Percentiles rank a stretch among this genome's conserved stretches.
Conservation (phyloP, 2,888 invertebrate genomes). For the Crepidodera aurea region DNA sequence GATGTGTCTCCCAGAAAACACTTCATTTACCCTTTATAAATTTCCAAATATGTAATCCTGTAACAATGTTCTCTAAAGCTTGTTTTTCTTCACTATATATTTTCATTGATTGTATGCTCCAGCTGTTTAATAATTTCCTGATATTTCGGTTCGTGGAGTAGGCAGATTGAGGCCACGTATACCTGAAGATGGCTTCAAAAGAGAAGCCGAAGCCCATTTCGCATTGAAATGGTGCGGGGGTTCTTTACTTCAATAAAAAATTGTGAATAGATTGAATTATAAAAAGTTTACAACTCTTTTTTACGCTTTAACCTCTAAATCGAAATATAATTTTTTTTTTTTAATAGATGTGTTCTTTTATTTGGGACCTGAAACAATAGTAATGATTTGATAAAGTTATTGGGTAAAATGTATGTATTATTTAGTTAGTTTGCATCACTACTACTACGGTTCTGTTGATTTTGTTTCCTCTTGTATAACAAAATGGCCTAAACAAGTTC, state of each 20-base stretch:
- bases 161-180: too few relatives aligned
- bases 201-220: too few relatives aligned
- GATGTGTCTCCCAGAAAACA: constrained; percentile 29
- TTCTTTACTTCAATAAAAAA: too few relatives aligned
- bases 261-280: constrained; percentile 10
- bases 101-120: constrained; percentile 39
- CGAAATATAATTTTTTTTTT: constrained; percentile 5
- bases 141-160: constrained; percentile 35
- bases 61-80: constrained; percentile 37
- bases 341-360: constrained; percentile 16
- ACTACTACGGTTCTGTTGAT: constrained; percentile 30
- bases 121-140: constrained; percentile 39
- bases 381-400: background rate
- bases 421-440: constrained; percentile 25
- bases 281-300: constrained; percentile 22
- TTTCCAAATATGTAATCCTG: constrained; percentile 32
- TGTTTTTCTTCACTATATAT: constrained; percentile 38
- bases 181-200: too few relatives aligned
- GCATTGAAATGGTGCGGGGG: too few relatives aligned
- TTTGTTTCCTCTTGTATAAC: constrained; percentile 42
- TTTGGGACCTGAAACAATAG: constrained; percentile 25
- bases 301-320: constrained; percentile 12
- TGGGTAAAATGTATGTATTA: constrained; percentile 2
- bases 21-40: constrained; percentile 27
- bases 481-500: constrained; percentile 63